Evolutionary conservation across 2,888 invertebrate genomes (phyloP).

Genomic region (Strigamia maritima): DNA sequence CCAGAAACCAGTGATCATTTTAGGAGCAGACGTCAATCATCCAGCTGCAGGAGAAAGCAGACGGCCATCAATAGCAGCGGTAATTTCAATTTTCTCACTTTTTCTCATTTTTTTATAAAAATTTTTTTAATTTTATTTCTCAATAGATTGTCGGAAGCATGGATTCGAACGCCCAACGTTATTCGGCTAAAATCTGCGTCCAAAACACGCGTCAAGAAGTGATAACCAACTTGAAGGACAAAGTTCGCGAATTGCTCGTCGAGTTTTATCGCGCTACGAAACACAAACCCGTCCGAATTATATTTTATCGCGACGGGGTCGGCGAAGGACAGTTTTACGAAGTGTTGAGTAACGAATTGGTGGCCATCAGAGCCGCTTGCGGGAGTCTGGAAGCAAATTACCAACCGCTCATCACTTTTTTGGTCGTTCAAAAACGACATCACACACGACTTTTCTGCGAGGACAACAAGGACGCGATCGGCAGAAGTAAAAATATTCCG

Average conservation of each 20-base stretch:
- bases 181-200: slow-evolving; percentile 66
- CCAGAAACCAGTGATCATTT: slow-evolving; percentile 61
- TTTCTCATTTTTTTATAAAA: no score
- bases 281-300: slow-evolving; percentile 62
- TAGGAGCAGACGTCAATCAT: slow-evolving; percentile 92
- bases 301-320: slow-evolving; percentile 77
- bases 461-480: slow-evolving; percentile 51
- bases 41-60: slow-evolving; percentile 71
- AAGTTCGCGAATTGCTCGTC: slow-evolving; percentile 62
- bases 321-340: slow-evolving; percentile 77
- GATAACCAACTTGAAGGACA: slow-evolving; percentile 68
- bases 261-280: slow-evolving; percentile 58
- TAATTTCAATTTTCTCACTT: no score
- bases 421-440: slow-evolving; percentile 59
- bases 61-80: slow-evolving; percentile 62
- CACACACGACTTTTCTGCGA: slow-evolving; percentile 57
- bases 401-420: slow-evolving; percentile 59
- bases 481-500: slow-evolving; percentile 41
- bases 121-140: no score
- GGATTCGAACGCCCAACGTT: slow-evolving; percentile 47
- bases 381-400: slow-evolving; percentile 57
- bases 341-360: slow-evolving; percentile 46
- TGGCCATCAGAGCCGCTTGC: slow-evolving; percentile 55
- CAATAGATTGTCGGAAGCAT: slow-evolving; percentile 49
- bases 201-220: slow-evolving; percentile 72